Base-by-base conservation (phyloP, 2,113 vertebrate species). In the Elachura formosa region DNA sequence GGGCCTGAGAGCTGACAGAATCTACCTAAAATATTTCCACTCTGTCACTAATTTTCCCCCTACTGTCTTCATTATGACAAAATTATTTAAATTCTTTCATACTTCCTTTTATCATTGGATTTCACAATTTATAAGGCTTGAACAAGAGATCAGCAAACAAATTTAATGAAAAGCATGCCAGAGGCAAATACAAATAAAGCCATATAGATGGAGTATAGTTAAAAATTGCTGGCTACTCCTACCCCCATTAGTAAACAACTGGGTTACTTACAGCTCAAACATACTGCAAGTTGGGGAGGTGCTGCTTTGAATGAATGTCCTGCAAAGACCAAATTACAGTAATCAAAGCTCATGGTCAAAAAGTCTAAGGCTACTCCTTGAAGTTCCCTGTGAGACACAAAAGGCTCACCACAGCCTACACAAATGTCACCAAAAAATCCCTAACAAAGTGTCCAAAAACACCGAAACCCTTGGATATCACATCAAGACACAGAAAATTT, bases 321-420 rank as follows among this genome's bases (percentile, higher is more conserved):
- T 59, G 43, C 0, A 0, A 59, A 54, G 33, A 68, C 7, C 11
- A 56, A 96, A 96, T 96, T 94, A 96, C 10, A 96, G 89, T 92
- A 94, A 96, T 96, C 45, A 91, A 85, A 45, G 49, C 89, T 90
- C 0, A 5, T 72, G 89, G 91, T 95, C 89, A 84, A 16, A 36
- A 90, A 80, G 26, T 67, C 59, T 55, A 74, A 81, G 66, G 63
- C 79, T 92, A 66, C 48, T 94, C 69, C 63, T 71, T 8, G 5
- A 64, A 89, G 87, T 21, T 94, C 58, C 66, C 55, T 55, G 49
- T 3, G 12, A 89, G 76, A 89, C 54, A 71, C 73, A 87, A 45
- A 89, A 93, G 38, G 49, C 48, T 89, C 34, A 82, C 87, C 87
- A 62, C 76, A 96, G 76, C 23, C 69, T 75, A 89, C 1, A 8